These are phyloP conservation scores for Keiferia lycopersicella DNA, from an alignment of 2,888 invertebrate species.

Conservation along the genomic window DNA sequence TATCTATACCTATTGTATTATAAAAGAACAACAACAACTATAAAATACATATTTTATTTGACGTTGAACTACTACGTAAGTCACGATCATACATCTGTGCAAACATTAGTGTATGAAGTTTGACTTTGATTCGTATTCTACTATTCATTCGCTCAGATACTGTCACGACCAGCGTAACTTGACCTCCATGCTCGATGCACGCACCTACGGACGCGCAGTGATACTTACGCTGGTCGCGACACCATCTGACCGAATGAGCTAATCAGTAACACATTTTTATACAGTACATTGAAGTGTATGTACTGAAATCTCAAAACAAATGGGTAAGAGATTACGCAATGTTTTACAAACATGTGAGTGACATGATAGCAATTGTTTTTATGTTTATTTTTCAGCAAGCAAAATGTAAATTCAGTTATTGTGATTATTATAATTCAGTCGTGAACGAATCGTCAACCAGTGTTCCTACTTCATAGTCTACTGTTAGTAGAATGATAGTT, in stretches of 20 bases:
- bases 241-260: too few relatives aligned
- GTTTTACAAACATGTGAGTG: background rate
- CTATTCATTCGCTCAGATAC: too few relatives aligned
- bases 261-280: background rate
- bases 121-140: background rate
- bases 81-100: background rate
- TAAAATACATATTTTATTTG: background rate
- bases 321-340: background rate
- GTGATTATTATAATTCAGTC: constrained; percentile 12
- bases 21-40: background rate
- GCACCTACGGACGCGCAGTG: too few relatives aligned
- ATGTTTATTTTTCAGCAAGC: constrained; percentile 15
- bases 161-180: too few relatives aligned
- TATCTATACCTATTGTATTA: background rate
- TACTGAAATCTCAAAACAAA: background rate
- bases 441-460: background rate
- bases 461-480: background rate
- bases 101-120: constrained; percentile 10
- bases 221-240: too few relatives aligned
- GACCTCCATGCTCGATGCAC: too few relatives aligned
- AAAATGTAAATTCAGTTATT: constrained; percentile 1
- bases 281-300: background rate
- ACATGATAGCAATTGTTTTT: background rate
- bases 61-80: constrained; percentile 22
- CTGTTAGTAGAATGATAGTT: too few relatives aligned